Conservation (phyloP, 92 coral and sea anemone genomes). For the Actinernus sp. region DNA sequence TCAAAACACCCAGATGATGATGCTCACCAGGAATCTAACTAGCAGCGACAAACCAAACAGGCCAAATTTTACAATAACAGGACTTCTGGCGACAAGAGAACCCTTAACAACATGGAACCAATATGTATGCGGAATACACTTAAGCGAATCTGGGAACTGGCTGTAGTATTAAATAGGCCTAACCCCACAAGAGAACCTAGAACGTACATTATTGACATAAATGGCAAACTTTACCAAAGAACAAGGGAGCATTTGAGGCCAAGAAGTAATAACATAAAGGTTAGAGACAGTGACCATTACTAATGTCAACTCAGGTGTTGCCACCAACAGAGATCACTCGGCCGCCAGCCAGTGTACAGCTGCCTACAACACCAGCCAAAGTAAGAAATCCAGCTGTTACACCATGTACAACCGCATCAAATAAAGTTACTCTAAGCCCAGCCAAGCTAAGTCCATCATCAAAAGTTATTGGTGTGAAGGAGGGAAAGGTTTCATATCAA, state of each 20-base stretch:
- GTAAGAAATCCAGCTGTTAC: slow-evolving; percentile 9
- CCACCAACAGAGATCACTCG: slow-evolving; percentile 6
- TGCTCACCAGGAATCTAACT: slow-evolving; percentile 27
- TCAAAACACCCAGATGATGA: slow-evolving; percentile 36
- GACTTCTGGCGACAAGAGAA: slow-evolving; percentile 24
- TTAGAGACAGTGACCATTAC: no score
- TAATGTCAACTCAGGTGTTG: neutral
- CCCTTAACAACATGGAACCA: slow-evolving; percentile 21
- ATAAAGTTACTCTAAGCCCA: no score
- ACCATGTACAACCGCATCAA: no score
- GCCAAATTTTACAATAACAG: slow-evolving; percentile 36
- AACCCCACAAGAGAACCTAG: slow-evolving; percentile 14
- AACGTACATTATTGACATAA: slow-evolving; percentile 32
- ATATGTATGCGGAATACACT: slow-evolving; percentile 44
- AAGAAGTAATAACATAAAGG: slow-evolving; percentile 2
- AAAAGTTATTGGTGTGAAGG: no score
- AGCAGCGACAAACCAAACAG: slow-evolving; percentile 25
- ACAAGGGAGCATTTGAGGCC: slow-evolving; percentile 36
- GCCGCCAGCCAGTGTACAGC: neutral
- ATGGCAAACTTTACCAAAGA: slow-evolving; percentile 37
- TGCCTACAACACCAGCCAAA: slow-evolving; percentile 10
- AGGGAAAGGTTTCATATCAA: slow-evolving; percentile 14
- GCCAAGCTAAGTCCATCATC: no score
- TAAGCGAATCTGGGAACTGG: slow-evolving; percentile 41
- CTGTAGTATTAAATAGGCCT: slow-evolving; percentile 6